Conservation (phyloP, 2,113 vertebrate genomes). For the Perca fluviatilis region DNA sequence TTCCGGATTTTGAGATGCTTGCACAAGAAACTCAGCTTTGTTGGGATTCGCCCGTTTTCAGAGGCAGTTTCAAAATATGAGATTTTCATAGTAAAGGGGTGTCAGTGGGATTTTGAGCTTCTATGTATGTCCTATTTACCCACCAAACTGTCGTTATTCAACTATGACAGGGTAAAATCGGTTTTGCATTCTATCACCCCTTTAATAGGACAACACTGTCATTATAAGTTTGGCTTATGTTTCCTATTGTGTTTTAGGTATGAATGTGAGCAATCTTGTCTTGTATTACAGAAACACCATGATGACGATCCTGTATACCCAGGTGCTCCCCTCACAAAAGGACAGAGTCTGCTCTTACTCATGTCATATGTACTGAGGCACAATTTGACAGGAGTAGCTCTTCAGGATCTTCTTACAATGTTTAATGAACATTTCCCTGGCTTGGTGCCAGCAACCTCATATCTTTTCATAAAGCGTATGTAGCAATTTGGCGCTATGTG, state of each 20-base stretch:
- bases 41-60: too few species aligned
- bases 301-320: conserved; percentile 1
- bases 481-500: conserved; percentile 15
- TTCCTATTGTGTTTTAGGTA: neutral
- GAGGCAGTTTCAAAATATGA: too few species aligned
- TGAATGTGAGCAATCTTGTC: neutral
- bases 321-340: neutral
- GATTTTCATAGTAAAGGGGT: too few species aligned
- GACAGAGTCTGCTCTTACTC: neutral
- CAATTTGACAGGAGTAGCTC: conserved; percentile 1
- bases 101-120: too few species aligned
- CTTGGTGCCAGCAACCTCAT: conserved; percentile 14
- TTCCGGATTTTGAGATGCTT: too few species aligned
- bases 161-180: too few species aligned
- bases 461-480: conserved; percentile 22
- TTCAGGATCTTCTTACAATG: conserved; percentile 15
- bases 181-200: too few species aligned
- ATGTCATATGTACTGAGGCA: conserved; percentile 6
- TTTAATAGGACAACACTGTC: too few species aligned
- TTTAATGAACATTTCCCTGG: conserved; percentile 23
- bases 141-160: too few species aligned
- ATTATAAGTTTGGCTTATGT: neutral
- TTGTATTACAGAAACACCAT: neutral
- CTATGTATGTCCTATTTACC: too few species aligned
- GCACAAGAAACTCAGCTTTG: too few species aligned